Conservation (phyloP, 2,888 invertebrate genomes). For the Amiota minor region DNA sequence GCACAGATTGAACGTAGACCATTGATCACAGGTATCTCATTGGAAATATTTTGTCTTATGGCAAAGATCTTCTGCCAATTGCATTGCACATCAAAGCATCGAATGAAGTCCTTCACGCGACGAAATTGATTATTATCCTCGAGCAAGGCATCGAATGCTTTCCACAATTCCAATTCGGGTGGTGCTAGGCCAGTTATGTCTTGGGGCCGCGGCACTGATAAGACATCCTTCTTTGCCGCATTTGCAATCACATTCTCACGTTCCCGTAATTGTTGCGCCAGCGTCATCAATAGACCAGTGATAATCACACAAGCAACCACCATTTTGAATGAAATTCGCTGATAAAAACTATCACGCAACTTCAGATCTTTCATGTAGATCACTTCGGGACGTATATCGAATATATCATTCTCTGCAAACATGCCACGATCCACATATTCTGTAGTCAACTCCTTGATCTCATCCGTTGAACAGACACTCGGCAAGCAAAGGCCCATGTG, state of each 20-base stretch:
- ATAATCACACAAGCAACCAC: constrained; percentile 57
- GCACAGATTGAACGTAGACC: constrained; percentile 72
- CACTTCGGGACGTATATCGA: constrained; percentile 70
- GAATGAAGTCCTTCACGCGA: constrained; percentile 56
- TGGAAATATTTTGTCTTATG: constrained; percentile 51
- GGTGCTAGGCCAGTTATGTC: constrained; percentile 47
- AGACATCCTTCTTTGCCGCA: neutral
- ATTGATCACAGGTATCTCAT: constrained; percentile 72
- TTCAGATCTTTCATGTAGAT: constrained; percentile 71
- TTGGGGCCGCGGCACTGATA: neutral
- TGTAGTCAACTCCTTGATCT: constrained; percentile 70
- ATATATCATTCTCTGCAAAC: constrained; percentile 69
- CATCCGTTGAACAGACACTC: constrained; percentile 71
- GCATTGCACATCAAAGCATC: constrained; percentile 69
- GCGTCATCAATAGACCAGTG: constrained; percentile 61
- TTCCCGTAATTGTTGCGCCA: constrained; percentile 54
- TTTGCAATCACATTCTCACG: neutral
- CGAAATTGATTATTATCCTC: constrained; percentile 32
- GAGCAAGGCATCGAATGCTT: constrained; percentile 49
- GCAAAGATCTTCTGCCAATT: constrained; percentile 67
- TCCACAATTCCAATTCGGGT: constrained; percentile 54
- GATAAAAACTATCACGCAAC: constrained; percentile 65
- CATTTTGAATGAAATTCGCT: constrained; percentile 67
- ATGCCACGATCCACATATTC: constrained; percentile 64
- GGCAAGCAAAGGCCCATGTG: constrained; percentile 76